phyloP scores from a whole-genome alignment of 2,113 vertebrate genomes.

The Hyla sarda region DNA sequence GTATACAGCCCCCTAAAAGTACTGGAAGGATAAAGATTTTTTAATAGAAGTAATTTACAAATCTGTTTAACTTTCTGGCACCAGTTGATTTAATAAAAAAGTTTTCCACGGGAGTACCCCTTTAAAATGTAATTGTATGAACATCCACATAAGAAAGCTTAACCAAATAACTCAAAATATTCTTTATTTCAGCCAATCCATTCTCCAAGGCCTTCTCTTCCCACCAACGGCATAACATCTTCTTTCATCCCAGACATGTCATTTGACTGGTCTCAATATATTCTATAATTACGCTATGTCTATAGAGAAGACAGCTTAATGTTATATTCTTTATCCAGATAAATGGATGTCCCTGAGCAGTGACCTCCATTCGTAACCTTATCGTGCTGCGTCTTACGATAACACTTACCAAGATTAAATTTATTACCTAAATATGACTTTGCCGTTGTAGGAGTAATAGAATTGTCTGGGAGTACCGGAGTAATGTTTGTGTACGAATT shows the following conservation, averaged over 20 bases:
- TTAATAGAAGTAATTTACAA: too few relatives aligned
- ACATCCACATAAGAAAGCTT: too few relatives aligned
- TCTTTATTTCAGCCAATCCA: conserved; percentile 31
- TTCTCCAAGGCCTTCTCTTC: conserved; percentile 11
- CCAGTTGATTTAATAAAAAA: too few relatives aligned
- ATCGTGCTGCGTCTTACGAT: conserved; percentile 43
- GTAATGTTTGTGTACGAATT: conserved; percentile 46
- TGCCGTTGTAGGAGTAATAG: conserved; percentile 36
- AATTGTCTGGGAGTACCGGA: conserved; percentile 24
- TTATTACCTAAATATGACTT: conserved; percentile 53
- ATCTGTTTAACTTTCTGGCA: too few relatives aligned
- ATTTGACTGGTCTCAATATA: conserved; percentile 57
- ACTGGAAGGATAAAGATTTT: too few relatives aligned
- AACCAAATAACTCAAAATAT: background rate
- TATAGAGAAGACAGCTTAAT: conserved; percentile 55
- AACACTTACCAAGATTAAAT: conserved; percentile 54
- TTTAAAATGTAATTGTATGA: too few relatives aligned
- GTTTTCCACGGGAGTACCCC: too few relatives aligned
- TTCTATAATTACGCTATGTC: conserved; percentile 56
- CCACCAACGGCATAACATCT: conserved; percentile 23
- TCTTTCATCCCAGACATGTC: conserved; percentile 25
- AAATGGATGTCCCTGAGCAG: conserved; percentile 55
- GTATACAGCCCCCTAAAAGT: too few relatives aligned
- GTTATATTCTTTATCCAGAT: conserved; percentile 54
- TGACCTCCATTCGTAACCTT: conserved; percentile 57